A percentile compares a stretch with the other conserved stretches of the same genome.
Evolutionary conservation across 2,113 vertebrate species (phyloP).

Genomic region (Petromus typicus): DNA sequence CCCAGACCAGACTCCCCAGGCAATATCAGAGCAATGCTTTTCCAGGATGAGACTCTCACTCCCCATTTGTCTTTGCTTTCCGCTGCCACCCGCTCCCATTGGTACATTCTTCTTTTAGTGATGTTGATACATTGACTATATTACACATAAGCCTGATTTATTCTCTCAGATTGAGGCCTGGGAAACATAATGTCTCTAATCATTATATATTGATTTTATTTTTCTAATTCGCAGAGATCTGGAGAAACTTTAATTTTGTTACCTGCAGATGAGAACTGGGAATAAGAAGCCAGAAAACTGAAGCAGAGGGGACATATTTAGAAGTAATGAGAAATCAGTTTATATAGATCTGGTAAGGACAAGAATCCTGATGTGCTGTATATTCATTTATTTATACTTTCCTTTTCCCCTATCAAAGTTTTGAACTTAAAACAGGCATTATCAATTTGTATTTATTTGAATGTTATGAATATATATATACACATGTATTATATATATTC

Average conservation of each 20-base stretch:
- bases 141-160: slow-evolving; percentile 22
- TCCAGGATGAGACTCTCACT: background rate
- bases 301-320: background rate
- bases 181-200: slow-evolving; percentile 34
- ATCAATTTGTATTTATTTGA: background rate
- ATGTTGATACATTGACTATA: slow-evolving; percentile 8
- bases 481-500: background rate
- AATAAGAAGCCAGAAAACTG: background rate
- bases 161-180: slow-evolving; percentile 32
- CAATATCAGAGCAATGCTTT: background rate
- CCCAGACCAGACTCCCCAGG: background rate
- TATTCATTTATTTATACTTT: background rate
- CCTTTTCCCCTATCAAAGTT: background rate
- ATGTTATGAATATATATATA: background rate
- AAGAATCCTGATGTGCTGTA: background rate
- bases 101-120: background rate
- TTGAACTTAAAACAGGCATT: background rate
- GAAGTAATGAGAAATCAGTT: background rate
- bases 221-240: slow-evolving; percentile 35
- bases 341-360: background rate
- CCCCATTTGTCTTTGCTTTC: background rate
- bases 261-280: background rate
- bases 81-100: background rate
- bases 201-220: slow-evolving; percentile 52
- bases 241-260: slow-evolving; percentile 24